Evolutionary conservation across 2,797 vertebrate genomes (phyloP), one percentile per base, ranked within the genome.

Genomic region (Onychomys torridus): DNA sequence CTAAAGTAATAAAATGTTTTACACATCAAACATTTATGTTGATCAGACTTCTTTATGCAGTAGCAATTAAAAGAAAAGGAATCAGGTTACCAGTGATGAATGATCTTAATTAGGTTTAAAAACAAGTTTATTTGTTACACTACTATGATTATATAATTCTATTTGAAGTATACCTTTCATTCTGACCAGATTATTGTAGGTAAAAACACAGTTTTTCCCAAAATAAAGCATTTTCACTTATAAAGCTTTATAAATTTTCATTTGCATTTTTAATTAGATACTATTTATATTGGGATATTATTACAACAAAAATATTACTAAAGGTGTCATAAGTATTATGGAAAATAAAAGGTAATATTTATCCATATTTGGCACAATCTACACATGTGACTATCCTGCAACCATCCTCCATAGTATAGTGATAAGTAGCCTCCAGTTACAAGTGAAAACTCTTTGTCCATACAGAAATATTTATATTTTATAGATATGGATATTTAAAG

Each of bases 1-100:
- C 91, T 96, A 52, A 93, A 96, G 95, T 94, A 96, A 96, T 96
- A 98, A 96, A 97, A 96, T 96, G 81, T 95, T 97, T 96, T 97
- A 93, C 86, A 97, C 97, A 98, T 98, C 95, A 97, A 98, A 97
- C 96, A 97, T 97, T 98, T 96, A 96, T 96, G 92, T 96, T 96
- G 79, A 96, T 97, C 95, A 98, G 91, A 93, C 71, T 57, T 93
- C 95, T 96, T 97, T 91, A 96, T 96, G 65, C 65, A 79, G 37
- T 88, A n/a, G 84, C 75, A 96, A 96, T 97, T 97, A 95, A 59
- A 95, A 93, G 81, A 89, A 98, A 98, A 96, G 8, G 46, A 95
- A 95, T 97, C 90, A 95, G 93, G 90, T 98, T 98, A 96, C 89
- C 43, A 83, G 34, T 97, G 93, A 97, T 77, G 85, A 94, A 92